Evolutionary conservation across 1,140 invertebrate genomes (phyloP), one percentile per base, ranked within the genome.

Genomic region (Chrysoperla carnea): DNA sequence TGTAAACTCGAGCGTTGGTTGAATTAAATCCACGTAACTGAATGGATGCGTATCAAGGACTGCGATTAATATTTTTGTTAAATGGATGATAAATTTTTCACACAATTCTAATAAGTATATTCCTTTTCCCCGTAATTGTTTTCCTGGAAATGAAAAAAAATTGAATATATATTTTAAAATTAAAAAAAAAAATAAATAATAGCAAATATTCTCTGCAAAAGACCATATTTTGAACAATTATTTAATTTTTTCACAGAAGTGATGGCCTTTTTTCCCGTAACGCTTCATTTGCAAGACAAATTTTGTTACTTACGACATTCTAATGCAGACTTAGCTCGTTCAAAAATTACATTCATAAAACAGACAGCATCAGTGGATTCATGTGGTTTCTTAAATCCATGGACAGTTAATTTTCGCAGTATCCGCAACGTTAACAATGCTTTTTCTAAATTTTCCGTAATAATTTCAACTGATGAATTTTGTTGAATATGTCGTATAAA

Each of bases 81-180:
- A 66, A 51, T 81, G 78, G 45, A 84, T 73, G 39, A 85, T 77
- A 58, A 83, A 86, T 56, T 88, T 88, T 53, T 88, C 83, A 44
- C 75, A 73, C 28, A 78, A 57, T 46, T 74, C 72, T 33, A 78
- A 50, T n/a, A 74, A 55, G 38, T 74, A 69, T 41, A 71, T 63
- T 8, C 69, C 70, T 50, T 71, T 68, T 14, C 66, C 68, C 52
- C 68, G 66, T 14, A 80, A 55, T 33, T 69, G 70, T 61, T 75
- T 75, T 52, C 74, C 79, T 84, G 57, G 5, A 23, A 23, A 5
- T 23, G 43, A 68, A 70, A 55, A 50, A 41, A 48, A 48, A 48
- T 17, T 15, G 11, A 23, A 48, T 37, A 17, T 38, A 13, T 37
- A 42, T 15, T 23, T 37, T 6, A 40, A 48, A 28, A 40, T 23